phyloP scores from a whole-genome alignment of 2,113 vertebrate species.

The Barbus barbus region DNA sequence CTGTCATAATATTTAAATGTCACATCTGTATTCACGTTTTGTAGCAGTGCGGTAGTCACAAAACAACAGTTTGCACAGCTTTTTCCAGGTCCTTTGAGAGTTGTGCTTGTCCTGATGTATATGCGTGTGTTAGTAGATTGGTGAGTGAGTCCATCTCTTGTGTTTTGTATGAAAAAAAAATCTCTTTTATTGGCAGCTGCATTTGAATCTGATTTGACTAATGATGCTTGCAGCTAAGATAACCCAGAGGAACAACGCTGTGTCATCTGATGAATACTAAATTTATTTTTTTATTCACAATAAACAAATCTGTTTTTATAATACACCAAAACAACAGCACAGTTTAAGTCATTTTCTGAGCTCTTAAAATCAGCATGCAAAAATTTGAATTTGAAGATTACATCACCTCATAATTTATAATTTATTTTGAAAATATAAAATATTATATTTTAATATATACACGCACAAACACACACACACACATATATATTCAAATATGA shows the following conservation, averaged over 20 bases:
- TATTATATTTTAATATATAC: too few species aligned
- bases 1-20: slow-evolving; percentile 42
- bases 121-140: background rate
- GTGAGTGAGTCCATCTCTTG: background rate
- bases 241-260: slow-evolving; percentile 33
- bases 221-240: slow-evolving; percentile 43
- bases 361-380: background rate
- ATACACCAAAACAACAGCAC: background rate
- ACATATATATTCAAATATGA: too few species aligned
- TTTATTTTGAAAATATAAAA: background rate
- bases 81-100: slow-evolving; percentile 13
- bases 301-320: background rate
- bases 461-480: too few species aligned
- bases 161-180: background rate
- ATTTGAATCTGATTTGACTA: slow-evolving; percentile 27
- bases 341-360: background rate
- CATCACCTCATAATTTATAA: background rate
- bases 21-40: slow-evolving; percentile 35
- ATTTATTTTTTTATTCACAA: too few species aligned
- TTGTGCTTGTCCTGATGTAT: background rate
- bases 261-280: slow-evolving; percentile 30
- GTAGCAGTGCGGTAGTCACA: background rate
- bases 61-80: slow-evolving; percentile 8
- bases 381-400: background rate
- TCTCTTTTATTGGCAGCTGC: slow-evolving; percentile 11